phyloP scores from a whole-genome alignment of 2,888 invertebrate genomes.

The Latrodectus hesperus region DNA sequence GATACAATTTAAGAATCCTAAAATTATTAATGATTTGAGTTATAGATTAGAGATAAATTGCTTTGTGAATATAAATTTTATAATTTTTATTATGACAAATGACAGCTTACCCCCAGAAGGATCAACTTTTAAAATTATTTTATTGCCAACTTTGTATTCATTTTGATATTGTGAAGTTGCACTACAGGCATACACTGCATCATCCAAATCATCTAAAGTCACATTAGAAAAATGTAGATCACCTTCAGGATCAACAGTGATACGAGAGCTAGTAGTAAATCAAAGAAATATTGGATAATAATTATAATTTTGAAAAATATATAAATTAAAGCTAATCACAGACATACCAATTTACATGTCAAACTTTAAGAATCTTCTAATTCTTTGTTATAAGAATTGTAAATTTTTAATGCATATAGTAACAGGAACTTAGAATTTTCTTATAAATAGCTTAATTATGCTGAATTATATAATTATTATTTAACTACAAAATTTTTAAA shows the following conservation, averaged over 20 bases:
- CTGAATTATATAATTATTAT: too few relatives aligned
- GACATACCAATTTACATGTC: too few relatives aligned
- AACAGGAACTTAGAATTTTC: too few relatives aligned
- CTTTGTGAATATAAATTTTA: too few relatives aligned
- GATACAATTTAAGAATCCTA: not conserved
- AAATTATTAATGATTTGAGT: too few relatives aligned
- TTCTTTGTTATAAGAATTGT: too few relatives aligned
- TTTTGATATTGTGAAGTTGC: constrained; percentile 90
- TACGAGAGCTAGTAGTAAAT: constrained; percentile 81
- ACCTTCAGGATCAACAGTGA: constrained; percentile 96
- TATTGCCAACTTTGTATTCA: constrained; percentile 92
- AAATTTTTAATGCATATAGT: too few relatives aligned
- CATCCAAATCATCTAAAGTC: constrained; percentile 85
- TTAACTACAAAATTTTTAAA: too few relatives aligned
- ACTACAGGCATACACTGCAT: constrained; percentile 93
- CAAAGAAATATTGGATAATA: not conserved
- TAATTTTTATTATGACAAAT: not conserved
- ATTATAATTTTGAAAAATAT: not conserved
- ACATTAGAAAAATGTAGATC: constrained; percentile 97
- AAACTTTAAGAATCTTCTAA: too few relatives aligned
- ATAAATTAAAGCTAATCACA: too few relatives aligned
- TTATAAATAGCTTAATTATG: too few relatives aligned
- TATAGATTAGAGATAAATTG: too few relatives aligned
- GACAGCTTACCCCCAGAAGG: constrained; percentile 54
- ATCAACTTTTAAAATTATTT: constrained; percentile 76